Conservation (phyloP, 2,797 vertebrate species). For the Bradypodion pumilum region DNA sequence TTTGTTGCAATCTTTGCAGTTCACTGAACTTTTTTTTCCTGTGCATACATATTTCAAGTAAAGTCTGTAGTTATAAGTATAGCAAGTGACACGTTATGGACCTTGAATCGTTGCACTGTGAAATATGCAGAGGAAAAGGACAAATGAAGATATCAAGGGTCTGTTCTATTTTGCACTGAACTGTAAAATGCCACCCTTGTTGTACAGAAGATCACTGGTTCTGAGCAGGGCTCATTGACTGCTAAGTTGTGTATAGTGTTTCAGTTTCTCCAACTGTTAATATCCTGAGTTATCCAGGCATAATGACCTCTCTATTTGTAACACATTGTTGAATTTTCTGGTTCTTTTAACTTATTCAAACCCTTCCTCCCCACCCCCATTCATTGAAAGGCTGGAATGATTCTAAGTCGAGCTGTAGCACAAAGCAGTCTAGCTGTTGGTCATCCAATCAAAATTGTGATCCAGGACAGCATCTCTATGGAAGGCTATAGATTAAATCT, state of each 20-base stretch:
- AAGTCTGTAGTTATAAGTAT: constrained; percentile 73
- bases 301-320: constrained; percentile 92
- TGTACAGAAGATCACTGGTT: constrained; percentile 76
- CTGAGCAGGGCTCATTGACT: constrained; percentile 75
- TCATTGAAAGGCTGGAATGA: constrained; percentile 74
- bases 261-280: constrained; percentile 82
- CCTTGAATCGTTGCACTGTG: constrained; percentile 77
- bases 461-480: constrained; percentile 9
- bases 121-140: constrained; percentile 79
- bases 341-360: constrained; percentile 92
- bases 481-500: constrained; percentile 51
- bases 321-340: constrained; percentile 96
- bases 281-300: constrained; percentile 90
- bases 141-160: constrained; percentile 80
- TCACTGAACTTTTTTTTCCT: constrained; percentile 71
- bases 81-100: constrained; percentile 81
- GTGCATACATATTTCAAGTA: constrained; percentile 78
- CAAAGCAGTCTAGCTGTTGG: constrained; percentile 67
- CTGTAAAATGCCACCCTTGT: constrained; percentile 80
- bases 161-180: constrained; percentile 78
- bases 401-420: constrained; percentile 63
- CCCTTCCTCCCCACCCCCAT: constrained; percentile 57
- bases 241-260: constrained; percentile 79
- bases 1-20: constrained; percentile 77
- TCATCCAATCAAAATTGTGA: constrained; percentile 52